Evolutionary conservation across 2,797 vertebrate species (phyloP), one percentile per base, ranked within the genome.

Genomic region (Clarias laeviceps): DNA sequence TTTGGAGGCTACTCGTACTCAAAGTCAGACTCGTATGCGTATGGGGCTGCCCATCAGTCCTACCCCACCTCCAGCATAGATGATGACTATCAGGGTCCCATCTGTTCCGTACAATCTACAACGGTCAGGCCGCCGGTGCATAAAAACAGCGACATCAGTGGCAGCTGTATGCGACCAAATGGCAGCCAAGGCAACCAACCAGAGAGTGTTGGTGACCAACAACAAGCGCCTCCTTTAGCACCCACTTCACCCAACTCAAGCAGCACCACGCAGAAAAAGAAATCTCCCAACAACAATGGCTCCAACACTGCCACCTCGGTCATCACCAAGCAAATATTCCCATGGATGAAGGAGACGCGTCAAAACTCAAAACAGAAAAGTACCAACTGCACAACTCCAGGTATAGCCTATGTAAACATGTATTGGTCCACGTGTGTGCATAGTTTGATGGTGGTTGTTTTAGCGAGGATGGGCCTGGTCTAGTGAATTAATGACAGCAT

Each of bases 301-400:
- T 93, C 95, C 40, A 93, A 90, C 59, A 92, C 94, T 27, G 91
- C 96, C 90, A 96, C 95, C 37, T 92, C 96, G 56, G 97, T 96
- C 83, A 96, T 99, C 91, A 97, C 96, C 74, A 99, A 99, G 93
- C 98, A 99, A 91, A 99, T 99, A 88, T 99, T 99, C 90, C 98
- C 98, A 59, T 99, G 98, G 98, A 99, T 99, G 98, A 99, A 99
- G 92, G 98, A 99, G 93, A 97, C 95, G 73, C 95, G 98, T 68
- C 97, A 98, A 93, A 99, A 99, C 91, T 93, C 97, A 34, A 99
- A 99, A 91, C 98, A 98, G 94, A 99, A 99, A 95, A 93, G 93
- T 94, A 96, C 91, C 95, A 96, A 90, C 95, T 97, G 97, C 93
- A 90, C 96, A 90, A 89, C 96, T 86, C 93, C 97, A 99, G 98